These are phyloP conservation scores for Bradypus variegatus DNA, from an alignment of 2,797 vertebrate species.

Conservation along the genomic window DNA sequence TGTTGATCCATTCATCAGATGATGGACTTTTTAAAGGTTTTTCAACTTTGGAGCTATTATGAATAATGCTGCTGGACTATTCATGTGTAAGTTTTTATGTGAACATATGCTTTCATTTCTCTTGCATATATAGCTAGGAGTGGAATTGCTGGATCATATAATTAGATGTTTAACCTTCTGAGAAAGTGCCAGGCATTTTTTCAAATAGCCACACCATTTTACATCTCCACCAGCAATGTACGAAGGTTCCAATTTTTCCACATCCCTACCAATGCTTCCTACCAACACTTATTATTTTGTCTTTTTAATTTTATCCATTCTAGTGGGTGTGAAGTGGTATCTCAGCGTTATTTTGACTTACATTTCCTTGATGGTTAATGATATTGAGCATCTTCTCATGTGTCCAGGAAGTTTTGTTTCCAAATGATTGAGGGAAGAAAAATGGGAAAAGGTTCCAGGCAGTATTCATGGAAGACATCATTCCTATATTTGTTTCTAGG, in stretches of 20 bases:
- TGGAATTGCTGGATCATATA: neutral
- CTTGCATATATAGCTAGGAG: neutral
- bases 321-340: neutral
- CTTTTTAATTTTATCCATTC: neutral
- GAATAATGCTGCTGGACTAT: neutral
- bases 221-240: neutral
- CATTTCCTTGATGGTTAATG: neutral
- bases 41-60: neutral
- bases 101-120: slow-evolving; percentile 5
- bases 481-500: slow-evolving; percentile 10
- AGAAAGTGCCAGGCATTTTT: neutral
- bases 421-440: slow-evolving; percentile 5
- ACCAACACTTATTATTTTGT: neutral
- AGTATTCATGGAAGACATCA: neutral
- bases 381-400: neutral
- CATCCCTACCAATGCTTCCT: neutral
- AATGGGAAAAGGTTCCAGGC: neutral
- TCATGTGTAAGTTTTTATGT: slow-evolving; percentile 8
- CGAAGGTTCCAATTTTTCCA: neutral
- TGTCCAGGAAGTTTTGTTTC: neutral
- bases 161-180: neutral
- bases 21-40: neutral
- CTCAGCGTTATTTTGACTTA: neutral
- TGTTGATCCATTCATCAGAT: neutral
- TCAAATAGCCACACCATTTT: neutral